phyloP scores from a whole-genome alignment of 1,140 invertebrate species.

The Pygmarrhopalites habei region DNA sequence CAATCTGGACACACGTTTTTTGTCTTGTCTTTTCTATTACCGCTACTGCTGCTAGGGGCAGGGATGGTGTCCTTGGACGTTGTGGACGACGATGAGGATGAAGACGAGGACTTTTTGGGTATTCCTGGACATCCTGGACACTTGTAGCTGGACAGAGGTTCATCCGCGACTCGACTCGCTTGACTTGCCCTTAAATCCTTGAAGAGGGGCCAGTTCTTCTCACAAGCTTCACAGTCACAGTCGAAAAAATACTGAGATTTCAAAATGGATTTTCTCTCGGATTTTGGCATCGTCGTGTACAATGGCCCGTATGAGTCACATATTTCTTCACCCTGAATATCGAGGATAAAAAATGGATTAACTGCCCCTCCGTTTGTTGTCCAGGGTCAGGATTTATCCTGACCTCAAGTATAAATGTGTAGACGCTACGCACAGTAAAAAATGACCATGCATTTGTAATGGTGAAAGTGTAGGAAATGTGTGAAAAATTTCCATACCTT shows the following conservation, averaged over 20 bases:
- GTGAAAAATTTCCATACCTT: slow-evolving; percentile 14
- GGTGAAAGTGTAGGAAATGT: background rate
- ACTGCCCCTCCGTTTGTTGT: too few relatives aligned
- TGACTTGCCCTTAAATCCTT: background rate
- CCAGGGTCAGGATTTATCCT: too few relatives aligned
- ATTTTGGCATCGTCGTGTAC: slow-evolving; percentile 46
- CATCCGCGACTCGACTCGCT: background rate
- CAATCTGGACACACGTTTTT: slow-evolving; percentile 14
- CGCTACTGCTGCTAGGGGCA: background rate
- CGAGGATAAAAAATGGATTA: too few relatives aligned
- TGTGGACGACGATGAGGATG: too few relatives aligned
- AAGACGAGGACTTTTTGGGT: too few relatives aligned
- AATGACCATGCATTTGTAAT: too few relatives aligned
- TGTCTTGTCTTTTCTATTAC: background rate
- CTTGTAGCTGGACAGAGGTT: background rate
- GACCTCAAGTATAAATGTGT: too few relatives aligned
- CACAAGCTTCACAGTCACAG: slow-evolving; percentile 52
- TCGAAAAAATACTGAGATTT: slow-evolving; percentile 53
- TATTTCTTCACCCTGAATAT: slow-evolving; percentile 48
- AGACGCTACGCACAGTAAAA: too few relatives aligned
- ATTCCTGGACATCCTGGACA: background rate
- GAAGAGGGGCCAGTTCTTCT: slow-evolving; percentile 47
- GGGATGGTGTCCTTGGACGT: background rate
- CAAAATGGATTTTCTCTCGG: slow-evolving; percentile 46
- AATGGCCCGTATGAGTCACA: slow-evolving; percentile 56